These are phyloP conservation scores for Dolichoris vasculosae DNA, from an alignment of 1,140 invertebrate species.

Conservation along the genomic window DNA sequence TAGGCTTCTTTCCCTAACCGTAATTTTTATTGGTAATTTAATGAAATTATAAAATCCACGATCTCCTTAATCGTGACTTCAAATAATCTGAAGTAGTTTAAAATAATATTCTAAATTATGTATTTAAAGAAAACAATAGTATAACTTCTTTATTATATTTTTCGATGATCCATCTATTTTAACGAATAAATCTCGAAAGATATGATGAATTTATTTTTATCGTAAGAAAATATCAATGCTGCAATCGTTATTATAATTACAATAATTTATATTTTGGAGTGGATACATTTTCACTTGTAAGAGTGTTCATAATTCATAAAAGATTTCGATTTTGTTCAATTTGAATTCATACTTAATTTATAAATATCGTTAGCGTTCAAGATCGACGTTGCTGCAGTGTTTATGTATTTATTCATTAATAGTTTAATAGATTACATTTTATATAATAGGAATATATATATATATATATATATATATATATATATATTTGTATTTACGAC, in stretches of 20 bases:
- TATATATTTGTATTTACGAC: background rate
- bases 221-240: background rate
- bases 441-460: background rate
- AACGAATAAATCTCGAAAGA: background rate
- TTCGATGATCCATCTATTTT: background rate
- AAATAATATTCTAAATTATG: no score
- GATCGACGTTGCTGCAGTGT: background rate
- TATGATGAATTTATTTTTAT: background rate
- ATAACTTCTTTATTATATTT: no score
- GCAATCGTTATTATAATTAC: background rate
- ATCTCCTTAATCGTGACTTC: background rate
- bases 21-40: conserved; percentile 5
- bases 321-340: background rate
- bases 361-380: background rate
- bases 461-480: no score
- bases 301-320: background rate
- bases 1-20: background rate
- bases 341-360: background rate
- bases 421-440: conserved; percentile 7
- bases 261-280: background rate
- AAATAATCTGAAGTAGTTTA: no score
- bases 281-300: background rate
- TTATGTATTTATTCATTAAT: background rate
- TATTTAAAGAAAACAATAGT: no score
- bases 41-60: background rate